phyloP scores from a whole-genome alignment of 2,888 invertebrate species.

The Cerastis rubricosa region DNA sequence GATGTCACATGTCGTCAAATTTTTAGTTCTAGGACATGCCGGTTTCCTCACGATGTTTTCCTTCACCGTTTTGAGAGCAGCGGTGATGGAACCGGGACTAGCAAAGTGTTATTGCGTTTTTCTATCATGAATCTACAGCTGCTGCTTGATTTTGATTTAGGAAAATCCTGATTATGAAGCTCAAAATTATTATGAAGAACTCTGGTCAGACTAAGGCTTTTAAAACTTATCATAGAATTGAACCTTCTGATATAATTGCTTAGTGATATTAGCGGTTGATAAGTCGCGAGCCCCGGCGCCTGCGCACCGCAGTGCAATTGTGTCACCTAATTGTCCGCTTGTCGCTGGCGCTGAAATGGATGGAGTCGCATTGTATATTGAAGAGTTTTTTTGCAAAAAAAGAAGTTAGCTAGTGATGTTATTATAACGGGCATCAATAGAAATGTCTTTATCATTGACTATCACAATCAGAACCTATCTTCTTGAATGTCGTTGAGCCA shows the following conservation, averaged over 20 bases:
- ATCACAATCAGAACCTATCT: neutral
- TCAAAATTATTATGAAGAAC: neutral
- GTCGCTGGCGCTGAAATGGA: slow-evolving; percentile 49
- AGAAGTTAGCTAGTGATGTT: neutral
- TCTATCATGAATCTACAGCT: no score
- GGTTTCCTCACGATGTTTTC: no score
- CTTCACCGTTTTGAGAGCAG: no score
- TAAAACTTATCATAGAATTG: neutral
- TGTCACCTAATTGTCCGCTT: slow-evolving; percentile 83
- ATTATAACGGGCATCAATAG: neutral
- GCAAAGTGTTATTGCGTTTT: no score
- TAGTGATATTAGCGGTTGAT: slow-evolving; percentile 48
- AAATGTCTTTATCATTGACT: neutral
- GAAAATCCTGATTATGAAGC: no score
- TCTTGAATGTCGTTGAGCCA: neutral
- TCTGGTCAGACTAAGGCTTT: neutral
- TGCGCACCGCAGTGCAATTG: slow-evolving; percentile 75
- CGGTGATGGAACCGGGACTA: no score
- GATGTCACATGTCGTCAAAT: no score
- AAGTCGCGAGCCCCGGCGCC: slow-evolving; percentile 72
- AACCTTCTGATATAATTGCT: slow-evolving; percentile 46
- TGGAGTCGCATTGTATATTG: slow-evolving; percentile 58
- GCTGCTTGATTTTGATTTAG: no score
- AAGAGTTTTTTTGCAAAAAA: neutral
- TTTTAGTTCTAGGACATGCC: no score